phyloP scores from a whole-genome alignment of 2,888 invertebrate species.

The Luperina testacea region DNA sequence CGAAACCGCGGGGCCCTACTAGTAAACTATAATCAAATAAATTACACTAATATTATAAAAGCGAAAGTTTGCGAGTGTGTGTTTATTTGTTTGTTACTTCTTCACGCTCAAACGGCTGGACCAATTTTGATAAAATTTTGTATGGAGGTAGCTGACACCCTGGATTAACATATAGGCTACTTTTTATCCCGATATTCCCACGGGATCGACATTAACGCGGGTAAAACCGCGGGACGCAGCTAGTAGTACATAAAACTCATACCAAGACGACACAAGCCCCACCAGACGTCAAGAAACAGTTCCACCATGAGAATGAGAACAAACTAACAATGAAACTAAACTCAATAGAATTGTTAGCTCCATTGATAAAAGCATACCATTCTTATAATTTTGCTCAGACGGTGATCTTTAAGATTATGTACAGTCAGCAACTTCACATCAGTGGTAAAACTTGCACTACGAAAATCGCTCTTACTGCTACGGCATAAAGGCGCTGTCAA shows the following conservation, averaged over 20 bases:
- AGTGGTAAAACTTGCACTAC: background rate
- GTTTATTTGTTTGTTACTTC: no score
- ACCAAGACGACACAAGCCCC: background rate
- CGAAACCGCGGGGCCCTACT: no score
- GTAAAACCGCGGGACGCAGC: no score
- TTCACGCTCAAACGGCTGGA: no score
- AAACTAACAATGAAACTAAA: constrained; percentile 44
- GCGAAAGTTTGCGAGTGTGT: no score
- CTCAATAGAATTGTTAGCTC: constrained; percentile 41
- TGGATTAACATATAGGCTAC: no score
- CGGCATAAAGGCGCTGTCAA: background rate
- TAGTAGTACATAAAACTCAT: background rate
- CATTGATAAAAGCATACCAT: constrained; percentile 41
- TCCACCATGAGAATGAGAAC: constrained; percentile 58
- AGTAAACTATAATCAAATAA: no score
- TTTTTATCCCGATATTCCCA: no score
- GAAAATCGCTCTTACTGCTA: background rate
- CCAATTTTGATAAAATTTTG: no score
- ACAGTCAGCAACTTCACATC: background rate
- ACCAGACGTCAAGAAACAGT: constrained; percentile 24
- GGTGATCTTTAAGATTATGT: background rate
- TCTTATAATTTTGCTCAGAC: constrained; percentile 19
- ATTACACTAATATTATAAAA: no score
- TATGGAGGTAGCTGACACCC: no score
- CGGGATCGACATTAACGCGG: no score